These are phyloP conservation scores for Zoroaster sp. DNA, from an alignment of 53 echinoderm and acorn worm genomes.

Conservation along the genomic window DNA sequence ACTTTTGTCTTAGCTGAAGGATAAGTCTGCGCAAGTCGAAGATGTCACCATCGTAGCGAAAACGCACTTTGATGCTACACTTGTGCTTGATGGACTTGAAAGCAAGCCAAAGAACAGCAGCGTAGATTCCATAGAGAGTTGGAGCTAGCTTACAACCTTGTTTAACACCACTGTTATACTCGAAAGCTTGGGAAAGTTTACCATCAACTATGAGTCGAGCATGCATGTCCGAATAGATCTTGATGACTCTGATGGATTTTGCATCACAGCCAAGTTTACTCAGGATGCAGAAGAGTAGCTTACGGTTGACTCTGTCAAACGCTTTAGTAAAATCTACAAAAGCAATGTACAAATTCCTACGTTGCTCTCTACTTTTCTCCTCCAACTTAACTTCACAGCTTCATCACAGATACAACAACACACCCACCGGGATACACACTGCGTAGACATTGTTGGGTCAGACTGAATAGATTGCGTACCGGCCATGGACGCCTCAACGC, in stretches of 20 bases:
- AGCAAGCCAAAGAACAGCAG: neutral
- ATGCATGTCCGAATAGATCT: neutral
- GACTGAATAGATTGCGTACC: too few species aligned
- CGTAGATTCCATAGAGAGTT: neutral
- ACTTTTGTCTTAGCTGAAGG: neutral
- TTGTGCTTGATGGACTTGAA: neutral
- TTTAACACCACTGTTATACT: neutral
- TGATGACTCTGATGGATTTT: neutral
- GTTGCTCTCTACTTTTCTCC: too few species aligned
- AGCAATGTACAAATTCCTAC: too few species aligned
- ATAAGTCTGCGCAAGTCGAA: too few species aligned
- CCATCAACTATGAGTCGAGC: neutral
- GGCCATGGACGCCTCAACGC: too few species aligned
- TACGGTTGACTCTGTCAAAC: neutral
- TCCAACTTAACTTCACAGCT: too few species aligned
- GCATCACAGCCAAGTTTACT: neutral
- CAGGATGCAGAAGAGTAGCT: neutral
- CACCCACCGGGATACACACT: too few species aligned
- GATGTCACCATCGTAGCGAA: neutral
- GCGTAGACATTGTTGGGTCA: too few species aligned
- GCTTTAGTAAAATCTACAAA: neutral
- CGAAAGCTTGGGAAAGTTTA: neutral
- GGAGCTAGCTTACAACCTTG: neutral
- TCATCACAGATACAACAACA: too few species aligned
- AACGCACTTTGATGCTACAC: neutral